A percentile compares a stretch with the other conserved stretches of the same genome.
Evolutionary conservation across 2,888 invertebrate species (phyloP).

Genomic region (Dolomedes plantarius): DNA sequence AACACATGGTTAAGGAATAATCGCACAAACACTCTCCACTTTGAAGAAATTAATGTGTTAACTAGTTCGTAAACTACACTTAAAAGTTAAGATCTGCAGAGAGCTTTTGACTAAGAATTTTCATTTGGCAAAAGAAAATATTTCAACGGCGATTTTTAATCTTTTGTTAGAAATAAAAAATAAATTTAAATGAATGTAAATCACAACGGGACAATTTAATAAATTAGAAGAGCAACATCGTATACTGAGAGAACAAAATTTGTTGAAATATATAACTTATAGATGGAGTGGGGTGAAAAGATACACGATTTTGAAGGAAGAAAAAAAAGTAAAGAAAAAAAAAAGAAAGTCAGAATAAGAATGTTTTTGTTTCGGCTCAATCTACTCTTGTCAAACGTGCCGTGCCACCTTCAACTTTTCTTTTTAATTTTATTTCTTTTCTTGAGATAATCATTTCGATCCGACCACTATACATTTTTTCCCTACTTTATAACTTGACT

Average conservation of each 20-base stretch:
- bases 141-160: not conserved
- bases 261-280: not conserved
- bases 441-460: conserved; percentile 46
- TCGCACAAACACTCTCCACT: too few relatives aligned
- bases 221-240: not conserved
- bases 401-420: conserved; percentile 40
- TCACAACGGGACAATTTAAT: conserved; percentile 11
- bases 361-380: conserved; percentile 52
- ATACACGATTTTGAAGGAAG: too few relatives aligned
- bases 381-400: conserved; percentile 43
- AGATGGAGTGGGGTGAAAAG: not conserved
- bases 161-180: too few relatives aligned
- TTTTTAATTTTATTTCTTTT: not conserved
- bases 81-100: too few relatives aligned
- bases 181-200: conserved; percentile 3
- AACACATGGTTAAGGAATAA: too few relatives aligned
- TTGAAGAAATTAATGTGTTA: too few relatives aligned
- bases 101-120: too few relatives aligned
- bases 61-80: too few relatives aligned
- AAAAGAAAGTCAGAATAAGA: conserved; percentile 23
- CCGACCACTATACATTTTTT: conserved; percentile 36
- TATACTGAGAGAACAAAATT: not conserved
- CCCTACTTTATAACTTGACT: conserved; percentile 1
- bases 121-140: too few relatives aligned
- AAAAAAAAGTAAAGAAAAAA: too few relatives aligned